A percentile compares a stretch with the other conserved stretches of the same genome.
Conservation (phyloP, 2,797 vertebrate genomes). For the Numenius phaeopus region DNA sequence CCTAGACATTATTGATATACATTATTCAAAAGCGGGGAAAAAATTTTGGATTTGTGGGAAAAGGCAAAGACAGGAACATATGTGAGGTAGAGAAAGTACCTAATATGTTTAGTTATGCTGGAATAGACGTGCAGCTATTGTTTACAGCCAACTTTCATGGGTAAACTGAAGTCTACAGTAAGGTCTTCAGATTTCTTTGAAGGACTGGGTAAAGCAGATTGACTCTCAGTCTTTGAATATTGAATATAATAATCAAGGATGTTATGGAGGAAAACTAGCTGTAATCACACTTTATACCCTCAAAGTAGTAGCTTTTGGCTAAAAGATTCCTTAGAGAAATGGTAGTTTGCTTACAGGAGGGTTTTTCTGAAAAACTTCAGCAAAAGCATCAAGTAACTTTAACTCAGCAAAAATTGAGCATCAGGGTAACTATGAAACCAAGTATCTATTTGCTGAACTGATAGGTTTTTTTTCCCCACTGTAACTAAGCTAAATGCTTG, state of each 20-base stretch:
- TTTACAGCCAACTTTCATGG: background rate
- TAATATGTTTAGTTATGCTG: background rate
- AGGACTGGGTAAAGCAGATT: background rate
- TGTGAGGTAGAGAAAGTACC: background rate
- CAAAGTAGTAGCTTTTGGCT: background rate
- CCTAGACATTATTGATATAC: background rate
- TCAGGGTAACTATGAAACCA: background rate
- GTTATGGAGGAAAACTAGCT: background rate
- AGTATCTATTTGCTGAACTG: background rate
- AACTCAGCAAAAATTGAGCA: fast-evolving
- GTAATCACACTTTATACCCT: background rate
- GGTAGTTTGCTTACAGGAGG: background rate
- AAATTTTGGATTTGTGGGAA: background rate
- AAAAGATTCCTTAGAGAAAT: background rate
- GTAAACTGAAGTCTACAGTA: background rate
- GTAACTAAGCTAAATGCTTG: background rate
- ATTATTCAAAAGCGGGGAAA: background rate
- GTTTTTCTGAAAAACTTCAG: background rate
- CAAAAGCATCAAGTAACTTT: background rate
- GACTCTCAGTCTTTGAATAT: background rate
- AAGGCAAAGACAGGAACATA: background rate
- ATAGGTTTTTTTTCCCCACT: background rate
- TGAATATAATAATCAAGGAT: background rate
- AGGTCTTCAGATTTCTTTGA: background rate
- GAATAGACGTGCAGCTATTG: background rate